These are phyloP conservation scores for Microchirus variegatus DNA, from an alignment of 2,797 vertebrate genomes.

Conservation along the genomic window DNA sequence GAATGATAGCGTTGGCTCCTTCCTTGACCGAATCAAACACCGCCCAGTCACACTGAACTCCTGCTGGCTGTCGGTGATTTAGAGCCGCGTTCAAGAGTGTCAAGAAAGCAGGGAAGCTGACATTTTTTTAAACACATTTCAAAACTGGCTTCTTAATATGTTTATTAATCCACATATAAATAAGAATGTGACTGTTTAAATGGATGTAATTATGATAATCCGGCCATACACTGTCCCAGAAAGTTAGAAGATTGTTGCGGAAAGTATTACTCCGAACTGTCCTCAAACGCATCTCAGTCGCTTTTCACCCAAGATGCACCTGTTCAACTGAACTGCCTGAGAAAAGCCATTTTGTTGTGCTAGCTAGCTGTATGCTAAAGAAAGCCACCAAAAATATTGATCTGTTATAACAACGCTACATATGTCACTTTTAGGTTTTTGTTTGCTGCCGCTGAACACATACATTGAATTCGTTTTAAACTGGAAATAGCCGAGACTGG, in stretches of 20 bases:
- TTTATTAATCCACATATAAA: neutral
- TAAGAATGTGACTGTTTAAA: too few species aligned
- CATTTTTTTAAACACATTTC: neutral
- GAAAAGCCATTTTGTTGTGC: slow-evolving; percentile 85
- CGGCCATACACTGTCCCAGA: too few species aligned
- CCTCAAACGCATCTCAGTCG: slow-evolving; percentile 51
- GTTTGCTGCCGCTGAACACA: slow-evolving; percentile 29
- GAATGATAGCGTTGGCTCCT: slow-evolving; percentile 16
- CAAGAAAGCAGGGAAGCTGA: neutral
- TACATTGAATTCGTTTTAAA: slow-evolving; percentile 22
- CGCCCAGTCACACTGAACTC: slow-evolving; percentile 58
- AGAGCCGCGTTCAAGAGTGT: slow-evolving; percentile 54
- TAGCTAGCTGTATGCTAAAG: slow-evolving; percentile 68
- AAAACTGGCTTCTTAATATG: neutral
- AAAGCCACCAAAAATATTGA: slow-evolving; percentile 57
- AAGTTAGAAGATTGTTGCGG: neutral
- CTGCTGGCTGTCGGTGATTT: slow-evolving; percentile 55
- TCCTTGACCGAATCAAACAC: slow-evolving; percentile 39
- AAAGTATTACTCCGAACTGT: neutral
- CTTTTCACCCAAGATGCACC: slow-evolving; percentile 80
- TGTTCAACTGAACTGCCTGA: slow-evolving; percentile 61
- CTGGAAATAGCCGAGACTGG: slow-evolving; percentile 31
- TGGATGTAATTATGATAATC: too few species aligned
- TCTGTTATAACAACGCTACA: slow-evolving; percentile 43
- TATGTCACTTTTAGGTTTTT: slow-evolving; percentile 47